phyloP scores from a whole-genome alignment of 2,113 vertebrate species.

The Prunella himalayana region DNA sequence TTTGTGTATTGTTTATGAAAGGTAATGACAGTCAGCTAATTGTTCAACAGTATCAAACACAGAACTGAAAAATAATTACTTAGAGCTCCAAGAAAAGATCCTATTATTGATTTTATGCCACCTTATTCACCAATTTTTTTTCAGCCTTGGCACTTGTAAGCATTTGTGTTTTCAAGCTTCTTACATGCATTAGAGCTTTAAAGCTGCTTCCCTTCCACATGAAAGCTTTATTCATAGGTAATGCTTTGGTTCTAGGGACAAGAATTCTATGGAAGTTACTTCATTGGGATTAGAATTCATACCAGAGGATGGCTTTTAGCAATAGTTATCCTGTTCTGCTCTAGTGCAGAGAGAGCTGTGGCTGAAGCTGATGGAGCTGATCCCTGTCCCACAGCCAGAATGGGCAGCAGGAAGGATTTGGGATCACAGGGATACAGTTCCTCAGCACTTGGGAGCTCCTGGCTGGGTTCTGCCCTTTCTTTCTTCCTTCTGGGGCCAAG shows the following conservation, averaged over 20 bases:
- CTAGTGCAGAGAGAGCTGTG: not conserved
- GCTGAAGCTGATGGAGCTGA: not conserved
- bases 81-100: not conserved
- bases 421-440: accelerated
- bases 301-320: not conserved
- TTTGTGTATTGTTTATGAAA: not conserved
- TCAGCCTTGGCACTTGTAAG: not conserved
- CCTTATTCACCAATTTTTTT: not conserved
- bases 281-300: not conserved
- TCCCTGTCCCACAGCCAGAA: not conserved
- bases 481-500: not conserved
- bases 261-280: not conserved
- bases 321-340: not conserved
- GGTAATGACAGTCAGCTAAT: not conserved
- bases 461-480: not conserved
- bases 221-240: not conserved
- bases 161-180: not conserved
- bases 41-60: not conserved
- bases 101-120: not conserved
- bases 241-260: not conserved
- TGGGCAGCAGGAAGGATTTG: accelerated
- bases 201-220: not conserved
- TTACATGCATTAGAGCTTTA: not conserved
- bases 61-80: not conserved
- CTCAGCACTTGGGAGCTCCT: not conserved